Conservation (phyloP, 2,888 invertebrate genomes). For the Operophtera brumata region DNA sequence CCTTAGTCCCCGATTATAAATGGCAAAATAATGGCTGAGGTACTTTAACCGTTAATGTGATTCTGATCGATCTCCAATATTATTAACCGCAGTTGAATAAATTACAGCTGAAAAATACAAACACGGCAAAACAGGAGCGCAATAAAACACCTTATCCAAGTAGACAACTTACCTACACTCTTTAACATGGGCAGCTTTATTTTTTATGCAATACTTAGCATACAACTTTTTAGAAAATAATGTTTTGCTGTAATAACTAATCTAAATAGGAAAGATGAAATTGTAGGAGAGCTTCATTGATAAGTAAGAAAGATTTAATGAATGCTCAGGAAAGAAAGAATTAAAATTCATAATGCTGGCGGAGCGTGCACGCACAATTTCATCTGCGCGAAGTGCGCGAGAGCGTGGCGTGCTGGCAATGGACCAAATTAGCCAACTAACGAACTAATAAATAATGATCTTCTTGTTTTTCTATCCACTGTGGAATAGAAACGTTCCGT, state of each 20-base stretch:
- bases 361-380: slow-evolving; percentile 68
- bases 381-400: slow-evolving; percentile 67
- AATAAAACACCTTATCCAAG: slow-evolving; percentile 15
- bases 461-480: slow-evolving; percentile 78
- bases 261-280: not conserved
- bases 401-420: slow-evolving; percentile 76
- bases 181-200: no score
- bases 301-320: slow-evolving; percentile 17
- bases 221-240: not conserved
- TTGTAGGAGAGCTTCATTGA: slow-evolving; percentile 13
- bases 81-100: slow-evolving; percentile 60
- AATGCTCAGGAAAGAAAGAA: slow-evolving; percentile 43
- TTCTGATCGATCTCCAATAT: slow-evolving; percentile 76
- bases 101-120: slow-evolving; percentile 34
- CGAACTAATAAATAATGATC: slow-evolving; percentile 80
- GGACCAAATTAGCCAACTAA: slow-evolving; percentile 80
- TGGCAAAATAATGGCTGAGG: slow-evolving; percentile 39
- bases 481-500: slow-evolving; percentile 75
- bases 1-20: slow-evolving; percentile 7
- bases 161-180: not conserved
- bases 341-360: slow-evolving; percentile 53
- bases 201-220: no score
- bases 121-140: slow-evolving; percentile 12
- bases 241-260: not conserved
- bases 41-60: slow-evolving; percentile 64